phyloP scores from a whole-genome alignment of 2,888 invertebrate species.

The Prostheceraeus crozeri region DNA sequence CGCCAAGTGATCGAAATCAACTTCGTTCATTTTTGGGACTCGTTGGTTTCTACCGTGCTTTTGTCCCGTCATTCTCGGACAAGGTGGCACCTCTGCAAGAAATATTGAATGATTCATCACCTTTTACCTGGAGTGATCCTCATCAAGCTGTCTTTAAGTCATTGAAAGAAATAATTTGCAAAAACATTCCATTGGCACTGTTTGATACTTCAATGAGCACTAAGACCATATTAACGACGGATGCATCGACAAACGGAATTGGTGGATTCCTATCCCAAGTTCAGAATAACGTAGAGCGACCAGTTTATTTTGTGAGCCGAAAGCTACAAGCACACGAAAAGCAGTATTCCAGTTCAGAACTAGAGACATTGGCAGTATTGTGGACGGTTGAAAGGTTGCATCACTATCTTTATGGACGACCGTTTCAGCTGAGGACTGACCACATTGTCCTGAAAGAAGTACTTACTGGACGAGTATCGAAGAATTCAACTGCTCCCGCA shows the following conservation, averaged over 20 bases:
- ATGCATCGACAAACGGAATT: conserved; percentile 22
- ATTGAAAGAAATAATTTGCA: no score
- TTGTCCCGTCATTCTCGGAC: conserved; percentile 15
- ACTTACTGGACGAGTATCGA: no score
- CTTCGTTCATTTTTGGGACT: conserved; percentile 26
- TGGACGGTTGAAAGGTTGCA: conserved; percentile 10
- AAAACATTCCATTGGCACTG: not conserved
- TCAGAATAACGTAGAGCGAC: conserved; percentile 20
- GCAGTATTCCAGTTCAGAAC: conserved; percentile 21
- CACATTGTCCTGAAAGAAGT: no score
- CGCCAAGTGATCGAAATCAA: conserved; percentile 18
- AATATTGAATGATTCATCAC: conserved; percentile 9
- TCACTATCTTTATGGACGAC: conserved; percentile 27
- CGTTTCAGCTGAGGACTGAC: no score
- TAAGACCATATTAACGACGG: conserved; percentile 24
- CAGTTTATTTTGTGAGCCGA: conserved; percentile 16
- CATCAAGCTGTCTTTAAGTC: conserved; percentile 23
- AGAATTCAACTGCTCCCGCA: no score
- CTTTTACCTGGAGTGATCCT: conserved; percentile 6
- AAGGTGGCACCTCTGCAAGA: conserved; percentile 10
- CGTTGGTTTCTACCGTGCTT: conserved; percentile 20
- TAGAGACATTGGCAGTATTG: conserved; percentile 22
- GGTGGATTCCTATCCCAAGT: conserved; percentile 20
- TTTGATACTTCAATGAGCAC: conserved; percentile 22
- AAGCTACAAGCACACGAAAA: conserved; percentile 21